Percentiles rank a stretch among this genome's conserved stretches.
phyloP scores from a whole-genome alignment of 2,888 invertebrate genomes.

The Eupithecia inturbata region DNA sequence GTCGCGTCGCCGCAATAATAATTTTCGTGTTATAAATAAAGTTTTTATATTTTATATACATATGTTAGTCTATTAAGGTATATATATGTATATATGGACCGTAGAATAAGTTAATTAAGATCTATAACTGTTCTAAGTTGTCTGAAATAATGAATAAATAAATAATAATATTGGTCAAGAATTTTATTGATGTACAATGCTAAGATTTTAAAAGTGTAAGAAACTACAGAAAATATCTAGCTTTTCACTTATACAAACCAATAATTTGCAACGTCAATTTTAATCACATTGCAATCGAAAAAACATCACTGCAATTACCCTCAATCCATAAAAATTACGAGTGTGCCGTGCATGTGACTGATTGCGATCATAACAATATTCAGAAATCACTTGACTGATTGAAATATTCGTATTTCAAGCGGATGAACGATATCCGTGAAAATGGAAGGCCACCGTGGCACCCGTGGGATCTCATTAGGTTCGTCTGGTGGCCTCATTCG shows the following conservation, averaged over 20 bases:
- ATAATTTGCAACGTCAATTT: neutral
- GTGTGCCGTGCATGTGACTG: constrained; percentile 25
- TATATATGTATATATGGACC: too few species aligned
- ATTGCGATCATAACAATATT: constrained; percentile 36
- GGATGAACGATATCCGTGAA: constrained; percentile 53
- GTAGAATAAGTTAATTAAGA: too few species aligned
- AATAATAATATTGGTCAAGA: too few species aligned
- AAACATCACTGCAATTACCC: neutral
- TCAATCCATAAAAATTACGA: constrained; percentile 15
- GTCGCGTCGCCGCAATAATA: too few species aligned
- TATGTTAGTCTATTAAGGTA: too few species aligned
- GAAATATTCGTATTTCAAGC: constrained; percentile 36
- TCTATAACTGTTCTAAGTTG: too few species aligned
- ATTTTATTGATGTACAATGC: too few species aligned
- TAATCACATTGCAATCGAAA: constrained; percentile 9
- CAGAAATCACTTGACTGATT: constrained; percentile 40
- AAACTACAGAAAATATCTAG: neutral
- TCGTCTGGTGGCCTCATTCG: constrained; percentile 43
- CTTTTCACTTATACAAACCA: neutral
- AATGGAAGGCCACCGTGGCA: constrained; percentile 49
- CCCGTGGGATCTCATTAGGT: constrained; percentile 68
- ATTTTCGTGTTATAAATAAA: too few species aligned
- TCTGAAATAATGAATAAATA: too few species aligned
- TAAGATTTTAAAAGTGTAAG: too few species aligned
- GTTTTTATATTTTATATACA: too few species aligned